Conservation (phyloP, 2,888 invertebrate genomes). For the Metellina segmentata region DNA sequence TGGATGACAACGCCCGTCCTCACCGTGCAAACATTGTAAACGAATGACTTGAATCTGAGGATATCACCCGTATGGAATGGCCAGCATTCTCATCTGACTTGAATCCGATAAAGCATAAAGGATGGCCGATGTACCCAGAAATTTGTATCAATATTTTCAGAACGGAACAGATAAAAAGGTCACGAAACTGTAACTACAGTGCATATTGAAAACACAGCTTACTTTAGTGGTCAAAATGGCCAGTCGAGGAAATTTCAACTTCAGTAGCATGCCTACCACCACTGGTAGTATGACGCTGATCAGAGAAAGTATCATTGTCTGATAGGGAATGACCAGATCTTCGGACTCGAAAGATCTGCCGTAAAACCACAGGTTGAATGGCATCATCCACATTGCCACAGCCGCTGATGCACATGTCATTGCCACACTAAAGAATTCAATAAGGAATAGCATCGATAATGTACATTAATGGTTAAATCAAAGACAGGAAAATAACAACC, state of each 20-base stretch:
- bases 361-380: conserved; percentile 80
- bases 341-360: conserved; percentile 79
- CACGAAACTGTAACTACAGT: too few species aligned
- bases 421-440: conserved; percentile 78
- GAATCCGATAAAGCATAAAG: too few species aligned
- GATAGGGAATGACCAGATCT: conserved; percentile 79
- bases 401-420: conserved; percentile 80
- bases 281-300: conserved; percentile 79
- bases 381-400: conserved; percentile 79
- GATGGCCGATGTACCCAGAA: too few species aligned
- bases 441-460: neutral
- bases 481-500: too few species aligned
- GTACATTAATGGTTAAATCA: too few species aligned
- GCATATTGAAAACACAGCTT: conserved; percentile 15
- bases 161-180: too few species aligned
- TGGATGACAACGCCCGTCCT: too few species aligned
- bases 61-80: too few species aligned
- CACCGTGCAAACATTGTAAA: too few species aligned
- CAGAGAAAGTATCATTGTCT: conserved; percentile 78
- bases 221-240: conserved; percentile 79
- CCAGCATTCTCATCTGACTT: too few species aligned
- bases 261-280: conserved; percentile 78
- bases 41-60: too few species aligned
- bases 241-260: conserved; percentile 78
- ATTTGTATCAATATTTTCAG: too few species aligned